phyloP scores from a whole-genome alignment of 2,797 vertebrate species.

The Garrulus glandarius region DNA sequence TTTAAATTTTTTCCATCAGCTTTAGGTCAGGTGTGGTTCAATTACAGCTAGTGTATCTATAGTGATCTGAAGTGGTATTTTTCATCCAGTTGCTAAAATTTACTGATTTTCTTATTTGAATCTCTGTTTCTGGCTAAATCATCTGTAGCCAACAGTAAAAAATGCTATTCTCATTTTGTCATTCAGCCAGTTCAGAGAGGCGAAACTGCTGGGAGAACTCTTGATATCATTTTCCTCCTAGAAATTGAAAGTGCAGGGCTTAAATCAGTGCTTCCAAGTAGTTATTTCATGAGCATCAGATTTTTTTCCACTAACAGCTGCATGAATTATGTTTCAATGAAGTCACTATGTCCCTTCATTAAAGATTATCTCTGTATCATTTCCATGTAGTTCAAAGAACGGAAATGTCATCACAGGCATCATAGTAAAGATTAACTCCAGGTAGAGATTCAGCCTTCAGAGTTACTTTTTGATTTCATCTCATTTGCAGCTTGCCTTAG shows the following conservation, averaged over 20 bases:
- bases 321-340: neutral
- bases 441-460: neutral
- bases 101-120: neutral
- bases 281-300: neutral
- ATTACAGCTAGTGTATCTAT: neutral
- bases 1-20: neutral
- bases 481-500: neutral
- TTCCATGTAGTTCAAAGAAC: neutral
- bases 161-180: neutral
- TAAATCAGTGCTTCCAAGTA: neutral
- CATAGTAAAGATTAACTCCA: neutral
- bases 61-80: neutral
- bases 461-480: accelerated
- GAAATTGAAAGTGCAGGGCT: neutral
- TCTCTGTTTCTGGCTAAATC: neutral
- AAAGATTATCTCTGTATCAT: neutral
- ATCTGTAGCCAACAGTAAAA: neutral
- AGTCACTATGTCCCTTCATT: neutral
- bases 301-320: neutral
- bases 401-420: neutral
- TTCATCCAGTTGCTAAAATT: neutral
- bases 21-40: neutral
- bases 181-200: neutral
- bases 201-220: neutral
- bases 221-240: neutral